Percentiles rank a stretch among this genome's conserved stretches.
These are phyloP conservation scores for Tylochromis polylepis DNA, from an alignment of 2,113 vertebrate species.

Conservation along the genomic window DNA sequence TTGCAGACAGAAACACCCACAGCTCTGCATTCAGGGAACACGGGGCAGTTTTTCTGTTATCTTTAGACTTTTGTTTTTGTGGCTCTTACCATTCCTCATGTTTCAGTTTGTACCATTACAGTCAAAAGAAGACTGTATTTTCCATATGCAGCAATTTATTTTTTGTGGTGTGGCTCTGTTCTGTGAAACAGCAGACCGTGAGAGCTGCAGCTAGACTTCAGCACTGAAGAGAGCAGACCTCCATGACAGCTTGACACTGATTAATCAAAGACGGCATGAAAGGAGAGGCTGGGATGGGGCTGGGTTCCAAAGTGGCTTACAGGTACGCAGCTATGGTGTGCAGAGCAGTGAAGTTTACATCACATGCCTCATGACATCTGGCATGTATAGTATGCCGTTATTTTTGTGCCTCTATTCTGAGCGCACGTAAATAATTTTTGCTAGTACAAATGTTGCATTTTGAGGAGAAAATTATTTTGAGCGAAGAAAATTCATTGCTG, in stretches of 20 bases:
- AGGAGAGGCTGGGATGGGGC: neutral
- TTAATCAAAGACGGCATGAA: neutral
- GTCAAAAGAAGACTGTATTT: neutral
- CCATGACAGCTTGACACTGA: neutral
- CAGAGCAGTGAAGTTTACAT: neutral
- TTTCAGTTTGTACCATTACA: neutral
- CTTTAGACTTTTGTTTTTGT: neutral
- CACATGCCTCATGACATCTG: neutral
- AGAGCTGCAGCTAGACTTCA: neutral
- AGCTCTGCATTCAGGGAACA: neutral
- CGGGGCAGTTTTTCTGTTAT: neutral
- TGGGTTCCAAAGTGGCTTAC: neutral
- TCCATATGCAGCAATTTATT: neutral
- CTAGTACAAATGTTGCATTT: too few relatives aligned
- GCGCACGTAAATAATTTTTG: too few relatives aligned
- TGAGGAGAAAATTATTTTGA: too few relatives aligned
- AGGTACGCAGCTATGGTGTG: neutral
- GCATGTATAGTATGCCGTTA: too few relatives aligned
- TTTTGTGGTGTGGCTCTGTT: neutral
- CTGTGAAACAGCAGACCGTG: neutral
- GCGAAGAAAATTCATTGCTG: too few relatives aligned
- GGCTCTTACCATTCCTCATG: neutral
- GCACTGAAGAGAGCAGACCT: neutral
- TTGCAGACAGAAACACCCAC: neutral
- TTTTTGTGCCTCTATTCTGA: too few relatives aligned